Base-by-base conservation (phyloP, 2,797 vertebrate species). In the Sitta carolinensis region DNA sequence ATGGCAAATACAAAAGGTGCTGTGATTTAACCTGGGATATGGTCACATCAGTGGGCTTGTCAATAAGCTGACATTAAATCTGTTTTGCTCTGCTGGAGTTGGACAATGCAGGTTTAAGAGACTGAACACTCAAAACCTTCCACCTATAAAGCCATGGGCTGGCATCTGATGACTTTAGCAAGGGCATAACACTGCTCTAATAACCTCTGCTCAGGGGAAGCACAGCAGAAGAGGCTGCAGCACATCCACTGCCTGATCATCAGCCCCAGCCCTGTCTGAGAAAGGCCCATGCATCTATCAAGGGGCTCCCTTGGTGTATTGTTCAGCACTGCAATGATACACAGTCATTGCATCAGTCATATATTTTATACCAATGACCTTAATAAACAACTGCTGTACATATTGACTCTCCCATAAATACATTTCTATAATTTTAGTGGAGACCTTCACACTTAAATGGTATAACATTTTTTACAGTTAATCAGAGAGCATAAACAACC, bases 361-460 rank as follows among this genome's bases (percentile, higher is more conserved):
- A 77, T 84, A 52, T 96, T 97, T 96, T 93, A 89, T 94, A 93
- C 73, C 93, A 70, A 85, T 89, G 87, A 93, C 94, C 93, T 96
- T 94, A 96, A 94, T 93, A 94, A 96, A 95, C 83, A 96, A 88
- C 83, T 76, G 73, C 90, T 83, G 93, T 94, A 90, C 58, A 61
- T 89, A 92, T 52, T 94, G 94, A 87, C 32, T 91, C 63, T 89
- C 80, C 74, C 83, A 78, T 96, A 95, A 96, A 96, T 75, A 90
- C 23, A 64, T 93, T 96, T 95, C 89, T 93, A 17, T 82, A 86
- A 90, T 96, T 96, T 96, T 95, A 95, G 88, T 82, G 50, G 62
- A 88, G 91, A 87, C 83, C 83, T 96, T 96, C 94, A 83, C 79
- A 93, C 80, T 94, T 91, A 96, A 96, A 94, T 67, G 90, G 68